These are phyloP conservation scores for Drosophila pallidifrons DNA, from an alignment of 1,140 invertebrate genomes.

Conservation along the genomic window DNA sequence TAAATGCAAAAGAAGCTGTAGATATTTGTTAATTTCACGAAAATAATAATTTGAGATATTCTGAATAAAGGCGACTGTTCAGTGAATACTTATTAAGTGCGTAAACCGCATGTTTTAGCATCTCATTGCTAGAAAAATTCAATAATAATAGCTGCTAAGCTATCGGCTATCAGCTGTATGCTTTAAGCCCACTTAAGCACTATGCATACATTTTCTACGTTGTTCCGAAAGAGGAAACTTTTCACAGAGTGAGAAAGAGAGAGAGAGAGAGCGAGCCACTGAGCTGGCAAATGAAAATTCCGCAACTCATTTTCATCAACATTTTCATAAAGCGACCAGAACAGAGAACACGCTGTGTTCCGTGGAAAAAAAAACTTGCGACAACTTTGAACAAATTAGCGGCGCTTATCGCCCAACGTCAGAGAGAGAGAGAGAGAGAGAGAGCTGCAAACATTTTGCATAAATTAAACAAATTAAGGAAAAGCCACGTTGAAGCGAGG, in stretches of 20 bases:
- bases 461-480: constrained; percentile 75
- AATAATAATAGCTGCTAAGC: constrained; percentile 32
- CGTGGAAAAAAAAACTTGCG: constrained; percentile 45
- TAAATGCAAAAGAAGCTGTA: too few relatives aligned
- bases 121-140: constrained; percentile 24
- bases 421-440: too few relatives aligned
- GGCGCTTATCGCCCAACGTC: constrained; percentile 57
- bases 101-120: background rate
- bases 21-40: too few relatives aligned
- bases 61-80: background rate
- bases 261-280: constrained; percentile 8
- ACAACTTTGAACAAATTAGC: constrained; percentile 70
- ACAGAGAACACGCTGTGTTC: background rate
- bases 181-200: constrained; percentile 38
- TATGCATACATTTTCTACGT: constrained; percentile 23
- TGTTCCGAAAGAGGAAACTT: constrained; percentile 14
- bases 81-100: background rate
- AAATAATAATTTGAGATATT: too few relatives aligned
- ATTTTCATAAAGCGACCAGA: constrained; percentile 30
- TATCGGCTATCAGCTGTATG: background rate
- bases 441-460: constrained; percentile 65
- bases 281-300: constrained; percentile 50
- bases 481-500: constrained; percentile 24
- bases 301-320: constrained; percentile 24
- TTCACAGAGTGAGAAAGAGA: background rate